These are phyloP conservation scores for Microtus californicus DNA, from an alignment of 2,797 vertebrate species.

Conservation along the genomic window DNA sequence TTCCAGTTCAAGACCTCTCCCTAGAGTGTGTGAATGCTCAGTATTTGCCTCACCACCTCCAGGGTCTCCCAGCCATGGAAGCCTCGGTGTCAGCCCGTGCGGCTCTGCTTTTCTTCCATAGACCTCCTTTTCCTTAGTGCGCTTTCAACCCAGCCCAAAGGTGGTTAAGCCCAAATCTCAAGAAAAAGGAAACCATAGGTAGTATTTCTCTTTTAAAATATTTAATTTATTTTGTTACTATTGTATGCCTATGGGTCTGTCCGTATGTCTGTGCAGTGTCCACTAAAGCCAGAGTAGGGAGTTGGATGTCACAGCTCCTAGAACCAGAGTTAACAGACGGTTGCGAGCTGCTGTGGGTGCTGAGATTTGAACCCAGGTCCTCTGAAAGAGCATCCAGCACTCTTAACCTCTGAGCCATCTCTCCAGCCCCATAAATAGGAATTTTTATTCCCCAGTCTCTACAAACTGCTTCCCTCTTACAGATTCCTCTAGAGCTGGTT, in stretches of 20 bases:
- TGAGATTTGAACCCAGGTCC: not conserved
- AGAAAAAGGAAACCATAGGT: not conserved
- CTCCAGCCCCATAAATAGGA: not conserved
- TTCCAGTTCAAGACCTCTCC: not conserved
- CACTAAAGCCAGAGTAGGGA: too few relatives aligned
- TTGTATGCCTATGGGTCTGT: not conserved
- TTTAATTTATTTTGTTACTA: too few relatives aligned
- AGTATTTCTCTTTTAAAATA: not conserved
- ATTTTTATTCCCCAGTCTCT: not conserved
- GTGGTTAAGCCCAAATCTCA: not conserved
- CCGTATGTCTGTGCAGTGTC: not conserved
- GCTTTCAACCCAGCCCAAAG: not conserved
- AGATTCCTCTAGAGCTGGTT: fast-evolving
- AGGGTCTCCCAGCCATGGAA: not conserved
- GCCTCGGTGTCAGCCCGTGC: not conserved
- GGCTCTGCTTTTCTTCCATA: not conserved
- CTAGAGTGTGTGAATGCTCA: fast-evolving
- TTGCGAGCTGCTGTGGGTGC: not conserved
- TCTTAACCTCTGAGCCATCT: not conserved
- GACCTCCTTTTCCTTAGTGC: not conserved
- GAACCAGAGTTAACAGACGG: not conserved
- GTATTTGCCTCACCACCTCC: not conserved
- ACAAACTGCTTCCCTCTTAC: not conserved
- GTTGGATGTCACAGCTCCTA: not conserved
- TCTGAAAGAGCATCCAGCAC: not conserved